Base-by-base conservation (phyloP, 2,888 invertebrate genomes). In the Drosophila mimica region DNA sequence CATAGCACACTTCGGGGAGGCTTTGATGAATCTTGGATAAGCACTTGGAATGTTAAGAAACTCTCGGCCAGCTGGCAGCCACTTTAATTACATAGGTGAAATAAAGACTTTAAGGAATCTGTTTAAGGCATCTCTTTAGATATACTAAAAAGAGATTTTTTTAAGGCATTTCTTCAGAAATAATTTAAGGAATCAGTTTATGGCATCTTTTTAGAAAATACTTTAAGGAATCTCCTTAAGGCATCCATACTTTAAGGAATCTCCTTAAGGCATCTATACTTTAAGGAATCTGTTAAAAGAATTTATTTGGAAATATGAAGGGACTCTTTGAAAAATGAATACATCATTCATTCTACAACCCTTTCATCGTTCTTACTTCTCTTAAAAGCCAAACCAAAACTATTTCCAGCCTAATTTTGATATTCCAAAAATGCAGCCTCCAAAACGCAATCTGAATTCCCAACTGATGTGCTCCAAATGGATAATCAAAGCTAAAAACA, bases 401-500 rank as follows among this genome's bases (percentile, higher is more conserved):
- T 25, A 25, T 36, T 15, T 53, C 15, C 11, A 25, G 17, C 4
- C 15, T 17, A 15, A 28, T 28, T 49, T 49, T 28, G 9, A 28
- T 25, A 25, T 17, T 34, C 17, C 20, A 7, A 46, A 46, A 46
- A 20, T 20, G 2, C 8, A 15, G 8, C 4, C 7, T 46, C 15
- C 17, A 51, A 30, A 51, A 17, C 15, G 48, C 11, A n/a, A n/a
- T 0, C 38, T 6, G 0, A 31, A 43, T 57, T 20, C 30, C 56
- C 30, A 6, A 4, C 38, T 54, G 17, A 36, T 6, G 36, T 53
- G 34, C 46, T 11, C 25, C 15, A 65, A 58, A 58, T 62, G 20
- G 34, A 25, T 34, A 38, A 57, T 52, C 68, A 57, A 64, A 53
- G 49, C 34, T 28, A 51, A 58, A 34, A 34, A n/a, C 15, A 57